phyloP scores from a whole-genome alignment of 1,140 invertebrate species.

The Musca domestica region DNA sequence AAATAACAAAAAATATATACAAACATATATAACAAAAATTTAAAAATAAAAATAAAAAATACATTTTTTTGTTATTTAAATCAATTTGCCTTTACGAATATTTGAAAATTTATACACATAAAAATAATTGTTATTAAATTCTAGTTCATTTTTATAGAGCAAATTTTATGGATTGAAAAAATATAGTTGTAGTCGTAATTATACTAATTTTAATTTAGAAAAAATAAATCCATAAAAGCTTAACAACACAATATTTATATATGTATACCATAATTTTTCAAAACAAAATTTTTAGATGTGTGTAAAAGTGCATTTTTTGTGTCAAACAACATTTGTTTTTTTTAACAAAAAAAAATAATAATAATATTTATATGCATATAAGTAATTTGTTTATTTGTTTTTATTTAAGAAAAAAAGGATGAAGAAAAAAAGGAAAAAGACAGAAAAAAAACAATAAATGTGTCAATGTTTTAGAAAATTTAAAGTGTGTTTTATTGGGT shows the following conservation, averaged over 20 bases:
- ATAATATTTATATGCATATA: neutral
- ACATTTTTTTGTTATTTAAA: neutral
- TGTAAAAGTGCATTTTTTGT: neutral
- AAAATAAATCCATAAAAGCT: no score
- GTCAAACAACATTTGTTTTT: neutral
- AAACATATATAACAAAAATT: neutral
- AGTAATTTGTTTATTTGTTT: neutral
- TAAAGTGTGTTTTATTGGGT: neutral
- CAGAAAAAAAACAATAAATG: neutral
- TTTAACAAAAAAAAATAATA: neutral
- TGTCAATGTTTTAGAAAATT: conserved; percentile 14
- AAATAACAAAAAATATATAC: no score
- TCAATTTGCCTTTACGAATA: neutral
- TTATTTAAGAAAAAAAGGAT: neutral
- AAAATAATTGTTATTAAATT: no score
- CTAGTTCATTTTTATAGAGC: no score
- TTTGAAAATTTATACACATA: neutral
- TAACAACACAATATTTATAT: no score
- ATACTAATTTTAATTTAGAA: no score
- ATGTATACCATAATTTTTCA: no score
- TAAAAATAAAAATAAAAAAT: neutral
- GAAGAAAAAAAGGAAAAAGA: neutral
- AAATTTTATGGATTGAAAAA: no score
- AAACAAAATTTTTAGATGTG: no score
- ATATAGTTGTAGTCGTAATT: no score